A percentile compares a stretch with the other conserved stretches of the same genome.
Evolutionary conservation across 2,797 vertebrate genomes (phyloP).

Genomic region (Toxotes lorentzi): DNA sequence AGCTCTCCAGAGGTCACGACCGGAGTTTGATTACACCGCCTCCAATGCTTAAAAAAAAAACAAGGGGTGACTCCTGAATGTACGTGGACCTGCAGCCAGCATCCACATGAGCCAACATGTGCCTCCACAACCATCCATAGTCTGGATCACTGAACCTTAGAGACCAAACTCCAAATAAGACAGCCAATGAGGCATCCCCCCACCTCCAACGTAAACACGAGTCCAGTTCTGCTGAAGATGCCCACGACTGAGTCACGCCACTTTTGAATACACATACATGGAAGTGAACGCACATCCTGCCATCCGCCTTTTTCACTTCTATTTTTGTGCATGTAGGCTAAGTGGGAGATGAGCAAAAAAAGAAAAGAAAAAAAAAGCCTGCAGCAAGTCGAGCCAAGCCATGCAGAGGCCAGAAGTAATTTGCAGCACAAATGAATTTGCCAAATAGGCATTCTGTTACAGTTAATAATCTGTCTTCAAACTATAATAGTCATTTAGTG

Average conservation of each 20-base stretch:
- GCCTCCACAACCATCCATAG: no score
- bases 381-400: constrained; percentile 39
- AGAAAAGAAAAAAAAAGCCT: no score
- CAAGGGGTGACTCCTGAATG: no score
- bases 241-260: constrained; percentile 28
- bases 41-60: no score
- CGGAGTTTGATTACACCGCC: no score
- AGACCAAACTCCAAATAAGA: no score
- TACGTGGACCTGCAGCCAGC: no score
- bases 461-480: constrained; percentile 25
- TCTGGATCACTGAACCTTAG: no score
- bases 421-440: constrained; percentile 50
- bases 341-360: constrained; percentile 46
- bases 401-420: constrained; percentile 48
- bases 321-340: constrained; percentile 54
- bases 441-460: constrained; percentile 36
- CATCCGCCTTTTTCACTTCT: constrained; percentile 42
- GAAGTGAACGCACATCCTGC: constrained; percentile 24
- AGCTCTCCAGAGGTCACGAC: no score
- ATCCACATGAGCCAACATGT: no score
- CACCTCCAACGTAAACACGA: no score
- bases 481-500: constrained; percentile 19
- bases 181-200: no score
- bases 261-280: constrained; percentile 9
- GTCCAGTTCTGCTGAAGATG: not conserved